Evolutionary conservation across 1,140 invertebrate genomes (phyloP).

Genomic region (Leucophenga varia): DNA sequence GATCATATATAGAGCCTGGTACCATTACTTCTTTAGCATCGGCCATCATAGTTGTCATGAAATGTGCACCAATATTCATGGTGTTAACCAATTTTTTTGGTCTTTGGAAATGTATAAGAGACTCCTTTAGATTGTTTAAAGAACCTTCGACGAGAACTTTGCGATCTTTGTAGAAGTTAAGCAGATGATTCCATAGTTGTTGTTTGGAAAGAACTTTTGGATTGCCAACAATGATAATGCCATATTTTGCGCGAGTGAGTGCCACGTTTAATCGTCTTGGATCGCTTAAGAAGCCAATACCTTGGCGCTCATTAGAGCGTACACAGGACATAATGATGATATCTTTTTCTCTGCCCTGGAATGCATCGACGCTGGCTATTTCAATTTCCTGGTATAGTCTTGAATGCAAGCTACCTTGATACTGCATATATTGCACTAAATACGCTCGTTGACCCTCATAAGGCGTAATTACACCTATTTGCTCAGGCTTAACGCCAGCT

Average conservation of each 20-base stretch:
- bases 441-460: conserved; percentile 99
- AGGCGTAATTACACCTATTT: conserved; percentile 99
- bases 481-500: conserved; percentile 93
- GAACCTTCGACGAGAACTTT: conserved; percentile 98
- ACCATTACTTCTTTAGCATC: conserved; percentile 88
- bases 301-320: conserved; percentile 87
- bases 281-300: conserved; percentile 97
- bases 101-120: conserved; percentile 95
- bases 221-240: conserved; percentile 98
- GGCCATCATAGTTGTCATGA: conserved; percentile 95
- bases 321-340: conserved; percentile 99
- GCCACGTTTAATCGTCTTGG: conserved; percentile 97
- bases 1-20: conserved; percentile 79
- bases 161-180: conserved; percentile 98
- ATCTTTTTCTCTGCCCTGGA: conserved; percentile 97
- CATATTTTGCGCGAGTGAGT: conserved; percentile 95
- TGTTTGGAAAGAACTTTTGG: conserved; percentile 98
- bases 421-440: conserved; percentile 98
- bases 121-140: conserved; percentile 95
- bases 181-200: conserved; percentile 96
- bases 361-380: conserved; percentile 98
- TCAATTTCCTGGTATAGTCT: conserved; percentile 99
- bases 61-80: conserved; percentile 93
- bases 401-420: conserved; percentile 93
- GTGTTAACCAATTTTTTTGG: conserved; percentile 93